These are phyloP conservation scores for Cercopithecus diana DNA, from an alignment of 2,797 vertebrate species.

Conservation along the genomic window DNA sequence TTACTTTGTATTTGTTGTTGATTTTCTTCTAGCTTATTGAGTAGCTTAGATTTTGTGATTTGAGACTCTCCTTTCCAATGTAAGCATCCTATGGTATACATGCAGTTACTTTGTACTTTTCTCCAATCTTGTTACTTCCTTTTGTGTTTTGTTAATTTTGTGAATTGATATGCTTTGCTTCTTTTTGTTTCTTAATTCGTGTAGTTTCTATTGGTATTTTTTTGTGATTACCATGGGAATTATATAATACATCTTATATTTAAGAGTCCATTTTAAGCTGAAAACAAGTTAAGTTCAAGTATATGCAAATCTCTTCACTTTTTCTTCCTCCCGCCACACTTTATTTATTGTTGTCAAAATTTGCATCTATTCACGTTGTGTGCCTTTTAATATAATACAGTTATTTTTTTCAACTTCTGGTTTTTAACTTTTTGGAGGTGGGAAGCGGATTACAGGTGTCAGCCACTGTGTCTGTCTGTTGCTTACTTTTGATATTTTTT, in stretches of 20 bases:
- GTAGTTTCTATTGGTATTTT: neutral
- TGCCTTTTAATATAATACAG: neutral
- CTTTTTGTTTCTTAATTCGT: neutral
- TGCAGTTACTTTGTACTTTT: neutral
- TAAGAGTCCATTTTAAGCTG: neutral
- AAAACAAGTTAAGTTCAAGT: neutral
- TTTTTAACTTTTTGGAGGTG: neutral
- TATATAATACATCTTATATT: neutral
- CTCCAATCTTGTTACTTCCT: neutral
- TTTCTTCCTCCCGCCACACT: neutral
- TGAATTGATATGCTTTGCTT: neutral
- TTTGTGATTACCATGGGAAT: too few relatives aligned
- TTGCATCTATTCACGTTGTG: neutral
- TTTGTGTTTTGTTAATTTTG: neutral
- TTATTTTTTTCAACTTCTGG: neutral
- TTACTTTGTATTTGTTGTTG: neutral
- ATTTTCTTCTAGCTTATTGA: neutral
- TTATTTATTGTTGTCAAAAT: neutral
- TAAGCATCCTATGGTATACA: neutral
- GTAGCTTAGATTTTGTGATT: neutral
- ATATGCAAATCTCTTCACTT: neutral
- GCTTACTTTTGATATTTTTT: too few relatives aligned
- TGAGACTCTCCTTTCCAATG: neutral
- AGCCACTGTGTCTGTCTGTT: too few relatives aligned
- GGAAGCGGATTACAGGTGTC: too few relatives aligned